phyloP scores from a whole-genome alignment of 92 coral and sea anemone genomes.

The Palythoa grandiflora region DNA sequence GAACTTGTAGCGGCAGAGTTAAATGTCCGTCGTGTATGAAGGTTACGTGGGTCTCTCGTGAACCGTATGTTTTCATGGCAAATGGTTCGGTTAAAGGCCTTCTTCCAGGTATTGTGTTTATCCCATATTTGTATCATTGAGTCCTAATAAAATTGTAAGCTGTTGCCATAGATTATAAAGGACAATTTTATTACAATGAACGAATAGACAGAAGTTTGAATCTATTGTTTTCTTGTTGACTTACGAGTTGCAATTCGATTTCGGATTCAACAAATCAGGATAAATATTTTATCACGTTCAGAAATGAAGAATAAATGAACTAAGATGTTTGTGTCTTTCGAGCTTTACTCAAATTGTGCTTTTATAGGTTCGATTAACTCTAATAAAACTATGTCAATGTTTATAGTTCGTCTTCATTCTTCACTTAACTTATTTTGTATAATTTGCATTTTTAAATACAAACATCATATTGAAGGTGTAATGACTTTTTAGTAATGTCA shows the following conservation, averaged over 20 bases:
- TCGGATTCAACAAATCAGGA: neutral
- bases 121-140: too few species aligned
- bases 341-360: neutral
- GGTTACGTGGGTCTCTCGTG: conserved; percentile 73
- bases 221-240: neutral
- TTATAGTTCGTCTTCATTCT: too few species aligned
- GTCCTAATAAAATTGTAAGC: neutral
- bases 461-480: too few species aligned
- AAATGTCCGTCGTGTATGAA: conserved; percentile 67
- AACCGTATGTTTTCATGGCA: conserved; percentile 62
- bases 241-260: neutral
- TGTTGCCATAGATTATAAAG: neutral
- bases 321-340: neutral
- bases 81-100: conserved; percentile 60
- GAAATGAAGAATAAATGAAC: neutral
- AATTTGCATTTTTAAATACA: neutral
- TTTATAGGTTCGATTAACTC: too few species aligned
- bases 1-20: conserved; percentile 24
- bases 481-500: too few species aligned
- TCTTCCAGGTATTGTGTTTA: conserved; percentile 68
- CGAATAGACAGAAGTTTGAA: neutral
- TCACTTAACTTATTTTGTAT: neutral
- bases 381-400: too few species aligned
- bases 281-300: neutral
- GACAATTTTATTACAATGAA: neutral